A percentile compares a stretch with the other conserved stretches of the same genome.
Conservation (phyloP, 2,113 vertebrate genomes). For the Leptodactylus fuscus region DNA sequence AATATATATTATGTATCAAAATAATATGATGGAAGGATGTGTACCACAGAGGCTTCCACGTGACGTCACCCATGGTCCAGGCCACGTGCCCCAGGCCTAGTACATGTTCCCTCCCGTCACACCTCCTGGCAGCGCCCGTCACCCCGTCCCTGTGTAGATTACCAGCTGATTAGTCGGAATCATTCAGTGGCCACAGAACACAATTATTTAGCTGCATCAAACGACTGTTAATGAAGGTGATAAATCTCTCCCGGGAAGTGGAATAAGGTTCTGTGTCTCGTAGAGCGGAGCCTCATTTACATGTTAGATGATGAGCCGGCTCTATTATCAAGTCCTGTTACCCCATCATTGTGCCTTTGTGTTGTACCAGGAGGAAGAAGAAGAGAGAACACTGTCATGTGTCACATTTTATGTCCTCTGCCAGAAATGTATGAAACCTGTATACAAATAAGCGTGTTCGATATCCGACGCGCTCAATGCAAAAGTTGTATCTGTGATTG, state of each 20-base stretch:
- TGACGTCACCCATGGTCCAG: no score
- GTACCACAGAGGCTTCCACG: no score
- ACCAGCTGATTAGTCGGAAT: conserved; percentile 25
- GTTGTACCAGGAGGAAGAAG: not conserved
- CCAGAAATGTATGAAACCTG: not conserved
- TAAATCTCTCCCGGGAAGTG: conserved; percentile 66
- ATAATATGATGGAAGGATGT: no score
- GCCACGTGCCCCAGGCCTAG: not conserved
- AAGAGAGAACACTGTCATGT: not conserved
- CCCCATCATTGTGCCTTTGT: not conserved
- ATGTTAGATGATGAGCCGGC: conserved; percentile 2
- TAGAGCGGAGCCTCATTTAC: not conserved
- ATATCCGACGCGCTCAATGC: no score
- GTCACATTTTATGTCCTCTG: not conserved
- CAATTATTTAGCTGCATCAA: conserved; percentile 62
- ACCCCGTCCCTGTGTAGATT: not conserved
- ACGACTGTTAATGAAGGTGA: conserved; percentile 66
- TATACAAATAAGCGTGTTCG: not conserved
- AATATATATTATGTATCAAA: no score
- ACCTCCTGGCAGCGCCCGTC: not conserved
- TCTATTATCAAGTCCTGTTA: not conserved
- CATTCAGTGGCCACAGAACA: conserved; percentile 20
- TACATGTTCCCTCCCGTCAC: not conserved
- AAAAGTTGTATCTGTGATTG: no score
- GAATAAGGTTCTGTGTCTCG: conserved; percentile 44